Evolutionary conservation across 64 coral and sea anemone species (phyloP).

Genomic region (Stichodactyla mertensii): DNA sequence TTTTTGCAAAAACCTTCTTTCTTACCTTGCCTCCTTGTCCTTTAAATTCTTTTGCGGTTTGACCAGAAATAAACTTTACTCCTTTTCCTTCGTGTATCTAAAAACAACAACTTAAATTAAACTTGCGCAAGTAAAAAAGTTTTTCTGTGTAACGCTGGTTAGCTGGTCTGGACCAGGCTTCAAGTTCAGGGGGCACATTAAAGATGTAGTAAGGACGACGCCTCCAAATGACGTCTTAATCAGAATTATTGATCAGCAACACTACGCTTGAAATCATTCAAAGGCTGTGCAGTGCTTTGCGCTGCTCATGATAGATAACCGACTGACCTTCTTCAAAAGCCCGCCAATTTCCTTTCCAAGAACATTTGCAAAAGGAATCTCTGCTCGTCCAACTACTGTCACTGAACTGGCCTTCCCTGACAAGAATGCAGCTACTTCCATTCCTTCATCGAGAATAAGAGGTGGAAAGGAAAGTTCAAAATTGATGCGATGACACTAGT

Average conservation of each 20-base stretch:
- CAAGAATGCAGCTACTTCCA: slow-evolving; percentile 84
- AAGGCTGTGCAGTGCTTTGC: too few species aligned
- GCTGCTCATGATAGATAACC: neutral
- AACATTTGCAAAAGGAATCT: slow-evolving; percentile 76
- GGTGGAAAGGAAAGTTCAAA: too few species aligned
- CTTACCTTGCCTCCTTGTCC: slow-evolving; percentile 72
- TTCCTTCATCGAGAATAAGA: slow-evolving; percentile 17
- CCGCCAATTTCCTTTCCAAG: slow-evolving; percentile 82
- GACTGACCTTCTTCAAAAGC: slow-evolving; percentile 85
- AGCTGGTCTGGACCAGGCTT: too few species aligned
- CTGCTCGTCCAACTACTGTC: slow-evolving; percentile 66
- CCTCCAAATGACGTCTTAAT: too few species aligned
- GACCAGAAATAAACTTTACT: slow-evolving; percentile 79
- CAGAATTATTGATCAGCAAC: too few species aligned
- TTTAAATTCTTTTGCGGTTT: slow-evolving; percentile 89
- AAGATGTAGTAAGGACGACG: too few species aligned
- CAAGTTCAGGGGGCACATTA: too few species aligned
- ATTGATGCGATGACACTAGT: too few species aligned
- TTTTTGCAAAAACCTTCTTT: neutral
- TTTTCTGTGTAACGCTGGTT: too few species aligned
- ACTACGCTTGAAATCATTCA: too few species aligned
- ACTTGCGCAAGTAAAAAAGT: too few species aligned
- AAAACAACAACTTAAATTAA: neutral
- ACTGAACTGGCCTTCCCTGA: slow-evolving; percentile 83
- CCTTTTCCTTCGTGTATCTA: slow-evolving; percentile 90